Evolutionary conservation across 2,797 vertebrate genomes (phyloP).

Genomic region (Denticeps clupeoides): DNA sequence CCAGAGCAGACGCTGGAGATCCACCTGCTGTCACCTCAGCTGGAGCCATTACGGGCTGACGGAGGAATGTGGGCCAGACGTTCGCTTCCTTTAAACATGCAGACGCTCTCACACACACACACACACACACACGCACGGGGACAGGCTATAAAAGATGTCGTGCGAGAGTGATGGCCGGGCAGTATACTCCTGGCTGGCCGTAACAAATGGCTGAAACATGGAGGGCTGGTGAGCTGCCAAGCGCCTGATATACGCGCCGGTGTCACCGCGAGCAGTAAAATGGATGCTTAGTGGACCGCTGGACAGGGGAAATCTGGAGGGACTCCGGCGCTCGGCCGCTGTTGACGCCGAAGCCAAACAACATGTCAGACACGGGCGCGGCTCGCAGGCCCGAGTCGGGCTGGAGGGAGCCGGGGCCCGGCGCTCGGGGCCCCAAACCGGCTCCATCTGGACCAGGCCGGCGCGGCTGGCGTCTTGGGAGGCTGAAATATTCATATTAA

Average conservation of each 20-base stretch:
- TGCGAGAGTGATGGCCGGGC: background rate
- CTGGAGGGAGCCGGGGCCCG: background rate
- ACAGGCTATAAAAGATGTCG: background rate
- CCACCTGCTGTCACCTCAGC: no score
- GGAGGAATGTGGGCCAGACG: no score
- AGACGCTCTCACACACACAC: background rate
- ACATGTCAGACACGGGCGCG: no score
- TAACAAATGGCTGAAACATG: background rate
- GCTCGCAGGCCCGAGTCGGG: background rate
- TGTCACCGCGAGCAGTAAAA: constrained; percentile 2
- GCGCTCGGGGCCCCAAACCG: background rate
- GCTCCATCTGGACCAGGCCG: background rate
- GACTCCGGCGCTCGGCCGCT: background rate
- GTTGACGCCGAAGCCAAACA: background rate
- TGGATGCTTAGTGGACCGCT: background rate
- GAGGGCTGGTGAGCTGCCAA: background rate
- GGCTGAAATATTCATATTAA: constrained; percentile 8
- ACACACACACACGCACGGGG: background rate
- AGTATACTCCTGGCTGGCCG: background rate
- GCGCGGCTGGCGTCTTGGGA: background rate
- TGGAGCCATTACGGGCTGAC: no score
- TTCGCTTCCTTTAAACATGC: no score
- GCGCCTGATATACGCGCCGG: background rate
- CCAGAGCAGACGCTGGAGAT: no score
- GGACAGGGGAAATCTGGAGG: constrained; percentile 1